These are phyloP conservation scores for Cyprinodon diabolis DNA, from an alignment of 2,797 vertebrate species.

Conservation along the genomic window DNA sequence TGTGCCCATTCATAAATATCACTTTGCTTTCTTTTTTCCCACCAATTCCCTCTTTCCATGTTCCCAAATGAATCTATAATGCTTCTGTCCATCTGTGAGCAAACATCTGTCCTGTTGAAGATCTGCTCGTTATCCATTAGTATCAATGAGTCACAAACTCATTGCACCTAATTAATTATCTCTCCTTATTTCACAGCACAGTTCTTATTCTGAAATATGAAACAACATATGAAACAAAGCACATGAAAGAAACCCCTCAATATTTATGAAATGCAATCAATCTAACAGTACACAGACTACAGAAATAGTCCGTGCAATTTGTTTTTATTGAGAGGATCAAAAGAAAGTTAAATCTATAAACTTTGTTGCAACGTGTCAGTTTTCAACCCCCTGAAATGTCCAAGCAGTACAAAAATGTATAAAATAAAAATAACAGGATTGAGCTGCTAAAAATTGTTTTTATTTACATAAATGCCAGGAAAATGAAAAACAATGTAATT, in stretches of 20 bases:
- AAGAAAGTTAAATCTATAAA: not conserved
- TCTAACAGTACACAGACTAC: not conserved
- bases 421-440: not conserved
- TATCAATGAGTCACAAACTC: slow-evolving; percentile 50
- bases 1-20: slow-evolving; percentile 31
- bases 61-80: slow-evolving; percentile 3
- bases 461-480: too few species aligned
- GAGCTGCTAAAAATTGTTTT: too few species aligned
- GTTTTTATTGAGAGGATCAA: not conserved
- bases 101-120: slow-evolving; percentile 34
- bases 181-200: slow-evolving; percentile 39
- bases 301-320: not conserved
- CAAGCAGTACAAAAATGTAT: too few species aligned
- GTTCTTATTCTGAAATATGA: slow-evolving; percentile 33
- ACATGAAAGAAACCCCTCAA: slow-evolving; percentile 13
- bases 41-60: slow-evolving; percentile 2
- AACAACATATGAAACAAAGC: slow-evolving; percentile 35
- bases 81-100: slow-evolving; percentile 5
- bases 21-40: slow-evolving; percentile 18
- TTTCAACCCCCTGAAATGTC: not conserved
- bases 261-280: slow-evolving; percentile 5
- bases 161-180: slow-evolving; percentile 38
- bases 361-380: not conserved
- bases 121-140: slow-evolving; percentile 37
- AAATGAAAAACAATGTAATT: too few species aligned